A percentile compares a stretch with the other conserved stretches of the same genome.
phyloP scores from a whole-genome alignment of 2,888 invertebrate species.

The Crepidodera aurea region DNA sequence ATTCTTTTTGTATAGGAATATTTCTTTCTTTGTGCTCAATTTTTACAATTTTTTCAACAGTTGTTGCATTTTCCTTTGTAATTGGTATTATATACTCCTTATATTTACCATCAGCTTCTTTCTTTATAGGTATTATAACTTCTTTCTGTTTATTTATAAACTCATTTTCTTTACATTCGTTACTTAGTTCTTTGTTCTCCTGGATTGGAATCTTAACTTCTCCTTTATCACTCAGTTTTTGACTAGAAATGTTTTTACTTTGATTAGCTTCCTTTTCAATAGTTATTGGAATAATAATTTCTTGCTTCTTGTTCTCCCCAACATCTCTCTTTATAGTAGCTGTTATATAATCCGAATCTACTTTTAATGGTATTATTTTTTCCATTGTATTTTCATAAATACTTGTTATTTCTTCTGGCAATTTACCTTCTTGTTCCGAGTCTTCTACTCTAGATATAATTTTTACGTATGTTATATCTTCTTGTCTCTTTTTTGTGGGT shows the following conservation, averaged over 20 bases:
- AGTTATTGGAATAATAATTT: not conserved
- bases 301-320: not conserved
- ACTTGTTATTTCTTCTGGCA: too few species aligned
- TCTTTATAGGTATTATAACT: conserved; percentile 8
- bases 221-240: not conserved
- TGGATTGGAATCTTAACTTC: not conserved
- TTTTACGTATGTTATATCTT: conserved; percentile 12
- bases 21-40: not conserved
- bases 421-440: too few species aligned
- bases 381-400: not conserved
- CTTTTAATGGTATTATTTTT: not conserved
- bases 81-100: conserved; percentile 18
- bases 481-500: conserved; percentile 12
- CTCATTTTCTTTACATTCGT: not conserved
- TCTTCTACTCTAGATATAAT: too few species aligned
- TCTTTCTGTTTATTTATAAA: conserved; percentile 38
- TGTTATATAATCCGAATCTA: not conserved
- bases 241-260: not conserved
- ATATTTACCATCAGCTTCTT: not conserved
- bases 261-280: not conserved
- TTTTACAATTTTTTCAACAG: not conserved
- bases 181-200: not conserved
- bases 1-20: too few species aligned
- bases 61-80: not conserved
- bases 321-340: not conserved